phyloP scores from a whole-genome alignment of 2,888 invertebrate genomes.

The Hoplodrina ambigua region DNA sequence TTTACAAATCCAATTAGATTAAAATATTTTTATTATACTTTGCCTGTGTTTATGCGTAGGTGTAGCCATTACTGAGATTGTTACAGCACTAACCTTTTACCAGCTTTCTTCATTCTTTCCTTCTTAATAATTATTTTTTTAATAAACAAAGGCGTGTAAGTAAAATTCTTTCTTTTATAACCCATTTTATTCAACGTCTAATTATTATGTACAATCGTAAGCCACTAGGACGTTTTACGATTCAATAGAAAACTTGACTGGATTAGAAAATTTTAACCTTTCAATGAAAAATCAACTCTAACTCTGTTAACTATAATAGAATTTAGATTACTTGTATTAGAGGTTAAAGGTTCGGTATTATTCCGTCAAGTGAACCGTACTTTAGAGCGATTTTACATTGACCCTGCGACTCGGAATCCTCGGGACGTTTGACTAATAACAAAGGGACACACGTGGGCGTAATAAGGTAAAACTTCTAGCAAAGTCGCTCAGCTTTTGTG shows the following conservation, averaged over 20 bases:
- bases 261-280: no score
- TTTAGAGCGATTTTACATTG: constrained; percentile 47
- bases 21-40: no score
- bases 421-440: constrained; percentile 58
- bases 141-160: no score
- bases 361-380: constrained; percentile 35
- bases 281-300: constrained; percentile 15
- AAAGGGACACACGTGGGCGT: constrained; percentile 51
- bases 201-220: constrained; percentile 6
- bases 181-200: constrained; percentile 4
- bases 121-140: no score
- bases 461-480: constrained; percentile 53
- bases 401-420: constrained; percentile 42
- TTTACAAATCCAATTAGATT: no score
- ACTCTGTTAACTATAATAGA: background rate
- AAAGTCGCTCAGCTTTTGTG: constrained; percentile 27
- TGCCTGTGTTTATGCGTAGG: no score
- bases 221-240: constrained; percentile 25
- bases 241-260: constrained; percentile 11
- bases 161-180: background rate
- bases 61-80: no score
- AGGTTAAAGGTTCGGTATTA: constrained; percentile 19
- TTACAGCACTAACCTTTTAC: no score
- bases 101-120: no score
- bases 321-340: constrained; percentile 16